These are phyloP conservation scores for Lasioglossum albipes DNA, from an alignment of 1,140 invertebrate genomes.

Conservation along the genomic window DNA sequence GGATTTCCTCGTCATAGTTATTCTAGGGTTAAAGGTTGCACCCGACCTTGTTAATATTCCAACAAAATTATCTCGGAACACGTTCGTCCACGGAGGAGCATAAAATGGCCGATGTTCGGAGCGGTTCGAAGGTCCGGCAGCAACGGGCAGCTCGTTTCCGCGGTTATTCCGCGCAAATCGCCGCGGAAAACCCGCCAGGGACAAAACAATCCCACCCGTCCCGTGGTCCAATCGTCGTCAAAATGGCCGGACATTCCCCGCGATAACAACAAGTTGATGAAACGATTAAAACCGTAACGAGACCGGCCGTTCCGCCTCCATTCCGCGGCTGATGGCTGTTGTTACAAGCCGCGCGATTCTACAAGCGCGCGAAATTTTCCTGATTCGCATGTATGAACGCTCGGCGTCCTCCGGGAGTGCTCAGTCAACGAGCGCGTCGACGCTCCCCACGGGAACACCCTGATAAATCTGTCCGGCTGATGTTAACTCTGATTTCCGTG, in stretches of 20 bases:
- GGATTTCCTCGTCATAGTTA: too few species aligned
- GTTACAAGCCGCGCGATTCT: constrained; percentile 46
- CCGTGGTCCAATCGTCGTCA: constrained; percentile 50
- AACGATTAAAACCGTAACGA: constrained; percentile 74
- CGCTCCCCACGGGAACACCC: constrained; percentile 67
- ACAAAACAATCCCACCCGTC: constrained; percentile 54
- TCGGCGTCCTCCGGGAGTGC: constrained; percentile 66
- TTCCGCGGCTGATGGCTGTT: constrained; percentile 58
- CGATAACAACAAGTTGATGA: constrained; percentile 73
- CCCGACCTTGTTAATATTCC: too few species aligned
- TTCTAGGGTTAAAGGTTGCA: too few species aligned
- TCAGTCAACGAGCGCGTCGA: constrained; percentile 70
- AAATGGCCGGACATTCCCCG: constrained; percentile 64
- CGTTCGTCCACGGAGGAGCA: too few species aligned
- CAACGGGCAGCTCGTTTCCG: constrained; percentile 3
- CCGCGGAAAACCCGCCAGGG: constrained; percentile 49
- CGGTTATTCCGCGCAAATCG: constrained; percentile 47
- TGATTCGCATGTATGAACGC: constrained; percentile 75
- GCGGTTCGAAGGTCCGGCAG: neutral
- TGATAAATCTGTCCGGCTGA: constrained; percentile 73
- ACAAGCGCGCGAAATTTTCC: constrained; percentile 70
- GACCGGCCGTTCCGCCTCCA: constrained; percentile 26
- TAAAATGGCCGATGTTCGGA: neutral
- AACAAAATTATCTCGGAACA: too few species aligned
- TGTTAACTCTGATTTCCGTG: constrained; percentile 72